These are phyloP conservation scores for Littorina saxatilis DNA, from an alignment of 1,140 invertebrate species.

Conservation along the genomic window DNA sequence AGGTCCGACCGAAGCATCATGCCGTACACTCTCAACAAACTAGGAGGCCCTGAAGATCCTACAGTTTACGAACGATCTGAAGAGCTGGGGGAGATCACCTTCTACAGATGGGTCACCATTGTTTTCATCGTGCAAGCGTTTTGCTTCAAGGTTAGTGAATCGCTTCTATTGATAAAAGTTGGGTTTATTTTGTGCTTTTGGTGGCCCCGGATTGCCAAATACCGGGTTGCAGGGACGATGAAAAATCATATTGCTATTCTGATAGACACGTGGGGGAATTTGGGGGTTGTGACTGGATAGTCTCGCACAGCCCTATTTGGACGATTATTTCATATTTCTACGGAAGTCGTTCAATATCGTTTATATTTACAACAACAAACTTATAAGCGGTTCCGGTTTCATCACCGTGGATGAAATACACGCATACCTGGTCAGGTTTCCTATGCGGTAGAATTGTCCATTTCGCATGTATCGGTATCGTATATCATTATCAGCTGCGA, in stretches of 20 bases:
- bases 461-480: too few species aligned
- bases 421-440: too few species aligned
- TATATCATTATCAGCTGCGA: too few species aligned
- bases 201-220: neutral
- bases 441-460: too few species aligned
- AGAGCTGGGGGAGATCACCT: constrained; percentile 50
- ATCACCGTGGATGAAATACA: too few species aligned
- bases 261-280: too few species aligned
- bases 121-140: constrained; percentile 73
- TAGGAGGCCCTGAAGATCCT: neutral
- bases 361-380: too few species aligned
- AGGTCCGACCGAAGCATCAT: constrained; percentile 30
- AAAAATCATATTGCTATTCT: neutral
- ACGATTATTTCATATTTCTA: too few species aligned
- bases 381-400: too few species aligned
- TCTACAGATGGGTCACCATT: constrained; percentile 78
- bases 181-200: neutral
- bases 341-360: too few species aligned
- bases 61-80: neutral
- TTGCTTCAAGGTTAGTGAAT: constrained; percentile 25
- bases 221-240: neutral
- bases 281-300: too few species aligned
- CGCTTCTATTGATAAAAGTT: neutral
- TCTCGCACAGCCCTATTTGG: too few species aligned
- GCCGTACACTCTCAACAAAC: constrained; percentile 24